Base-by-base conservation (phyloP, 1,140 invertebrate species). In the Anadara kagoshimensis region DNA sequence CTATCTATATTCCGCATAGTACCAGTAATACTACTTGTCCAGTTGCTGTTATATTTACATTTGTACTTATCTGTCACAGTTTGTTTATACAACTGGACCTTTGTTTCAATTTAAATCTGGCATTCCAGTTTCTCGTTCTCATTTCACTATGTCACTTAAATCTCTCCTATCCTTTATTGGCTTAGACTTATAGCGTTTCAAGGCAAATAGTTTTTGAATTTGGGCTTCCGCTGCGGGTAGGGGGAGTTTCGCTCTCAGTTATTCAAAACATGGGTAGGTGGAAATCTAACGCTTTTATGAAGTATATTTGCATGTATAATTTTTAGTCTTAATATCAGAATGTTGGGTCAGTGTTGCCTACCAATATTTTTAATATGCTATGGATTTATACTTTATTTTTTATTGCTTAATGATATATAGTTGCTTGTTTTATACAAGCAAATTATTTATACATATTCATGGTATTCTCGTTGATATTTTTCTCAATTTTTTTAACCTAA, bases 51-150 rank as follows among this genome's bases (percentile, higher is more conserved):
- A n/a, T n/a, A n/a, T n/a, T n/a, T n/a, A n/a, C n/a, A n/a, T 47
- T 47, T 47, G 16, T 47, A 16, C 8, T 47, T 47, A 47, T 47
- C 45, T 47, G 8, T 8, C 8, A 47, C 45, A 16, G 8, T 47
- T 47, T 47, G 45, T 47, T 47, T 14, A 41, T 36, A 59, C 26
- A 41, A 36, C 10, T 36, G 57, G 57, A 41, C 26, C 57, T 24
- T 41, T 59, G 1, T 59, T 59, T 59, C 26, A 41, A 59, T 41
- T 41, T 59, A 36, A 16, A 59, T 36, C 7, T 41, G 57, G 29
- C 20, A 41, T 10, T 41, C 57, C 57, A 41, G 57, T 59, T 41
- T 24, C 26, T 41, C n/a, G n/a, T n/a, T n/a, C n/a, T n/a, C n/a
- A n/a, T n/a, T n/a, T n/a, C n/a, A n/a, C n/a, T n/a, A n/a, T 7